Conservation (phyloP, 64 coral and sea anemone genomes). For the Orbicella faveolata region DNA sequence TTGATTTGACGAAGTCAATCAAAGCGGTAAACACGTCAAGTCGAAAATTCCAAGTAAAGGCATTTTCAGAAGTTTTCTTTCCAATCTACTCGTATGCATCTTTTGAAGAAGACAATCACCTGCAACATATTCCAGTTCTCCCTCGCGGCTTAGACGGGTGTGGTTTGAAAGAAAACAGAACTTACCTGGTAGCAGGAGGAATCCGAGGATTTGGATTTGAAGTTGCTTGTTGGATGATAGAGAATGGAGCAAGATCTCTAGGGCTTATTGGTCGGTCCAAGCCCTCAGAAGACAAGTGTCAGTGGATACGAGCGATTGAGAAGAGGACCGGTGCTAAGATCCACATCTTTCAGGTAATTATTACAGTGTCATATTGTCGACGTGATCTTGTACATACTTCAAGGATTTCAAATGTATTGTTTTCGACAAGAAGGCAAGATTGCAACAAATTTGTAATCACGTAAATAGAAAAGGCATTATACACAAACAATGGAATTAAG, state of each 20-base stretch:
- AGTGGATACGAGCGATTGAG: conserved; percentile 37
- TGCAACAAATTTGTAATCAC: no score
- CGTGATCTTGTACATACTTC: no score
- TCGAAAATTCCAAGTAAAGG: background rate
- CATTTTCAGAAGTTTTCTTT: background rate
- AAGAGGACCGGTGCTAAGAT: conserved; percentile 56
- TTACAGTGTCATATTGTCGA: background rate
- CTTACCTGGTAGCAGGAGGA: conserved; percentile 71
- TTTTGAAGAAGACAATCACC: background rate
- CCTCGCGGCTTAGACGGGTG: conserved; percentile 28
- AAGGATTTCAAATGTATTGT: no score
- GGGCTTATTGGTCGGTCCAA: conserved; percentile 46
- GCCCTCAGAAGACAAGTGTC: conserved; percentile 45
- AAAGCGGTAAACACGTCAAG: background rate
- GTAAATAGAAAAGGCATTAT: no score
- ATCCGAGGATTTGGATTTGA: conserved; percentile 74
- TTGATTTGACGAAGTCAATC: background rate
- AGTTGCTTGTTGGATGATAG: conserved; percentile 73
- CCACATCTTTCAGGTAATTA: conserved; percentile 29
- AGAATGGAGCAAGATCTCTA: conserved; percentile 63
- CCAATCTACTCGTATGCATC: background rate
- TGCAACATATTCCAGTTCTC: conserved; percentile 5
- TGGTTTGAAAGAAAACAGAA: conserved; percentile 55
- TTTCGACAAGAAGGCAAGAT: no score
- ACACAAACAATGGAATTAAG: no score